Percentiles rank a stretch among this genome's conserved stretches.
phyloP scores from a whole-genome alignment of 2,888 invertebrate genomes.

The Tromatobia lineatoria region DNA sequence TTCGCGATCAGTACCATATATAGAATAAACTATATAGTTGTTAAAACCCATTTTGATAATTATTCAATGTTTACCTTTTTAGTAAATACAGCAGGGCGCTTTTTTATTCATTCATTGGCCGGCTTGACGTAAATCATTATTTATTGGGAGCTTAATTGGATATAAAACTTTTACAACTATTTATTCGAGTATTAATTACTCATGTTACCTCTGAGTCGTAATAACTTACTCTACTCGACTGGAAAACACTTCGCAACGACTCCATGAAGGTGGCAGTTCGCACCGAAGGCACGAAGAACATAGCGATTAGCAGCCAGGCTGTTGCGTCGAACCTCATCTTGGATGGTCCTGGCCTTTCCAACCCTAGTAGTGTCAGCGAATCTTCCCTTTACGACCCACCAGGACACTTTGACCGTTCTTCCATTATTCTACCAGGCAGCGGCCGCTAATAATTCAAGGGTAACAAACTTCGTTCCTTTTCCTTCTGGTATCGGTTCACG shows the following conservation, averaged over 20 bases:
- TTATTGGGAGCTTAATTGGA: too few species aligned
- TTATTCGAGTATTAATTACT: too few species aligned
- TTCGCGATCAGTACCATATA: too few species aligned
- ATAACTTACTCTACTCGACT: slow-evolving; percentile 75
- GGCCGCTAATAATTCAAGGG: background rate
- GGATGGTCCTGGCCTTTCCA: background rate
- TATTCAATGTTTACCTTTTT: too few species aligned
- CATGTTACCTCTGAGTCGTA: background rate
- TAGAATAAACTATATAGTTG: too few species aligned
- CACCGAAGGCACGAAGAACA: slow-evolving; percentile 53
- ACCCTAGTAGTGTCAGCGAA: background rate
- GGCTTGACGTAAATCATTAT: too few species aligned
- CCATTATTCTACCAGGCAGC: slow-evolving; percentile 44
- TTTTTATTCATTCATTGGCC: too few species aligned
- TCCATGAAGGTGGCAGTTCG: slow-evolving; percentile 70
- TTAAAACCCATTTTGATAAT: too few species aligned
- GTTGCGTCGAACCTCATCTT: slow-evolving; percentile 58
- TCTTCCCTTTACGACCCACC: slow-evolving; percentile 19
- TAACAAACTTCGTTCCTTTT: slow-evolving; percentile 14
- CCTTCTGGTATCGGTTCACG: background rate
- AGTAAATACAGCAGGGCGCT: too few species aligned
- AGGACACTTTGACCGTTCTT: slow-evolving; percentile 52
- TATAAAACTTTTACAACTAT: too few species aligned
- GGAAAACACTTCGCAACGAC: slow-evolving; percentile 70
- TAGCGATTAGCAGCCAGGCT: slow-evolving; percentile 56